Conservation (phyloP, 2,113 vertebrate species). For the Eurypyga helias region DNA sequence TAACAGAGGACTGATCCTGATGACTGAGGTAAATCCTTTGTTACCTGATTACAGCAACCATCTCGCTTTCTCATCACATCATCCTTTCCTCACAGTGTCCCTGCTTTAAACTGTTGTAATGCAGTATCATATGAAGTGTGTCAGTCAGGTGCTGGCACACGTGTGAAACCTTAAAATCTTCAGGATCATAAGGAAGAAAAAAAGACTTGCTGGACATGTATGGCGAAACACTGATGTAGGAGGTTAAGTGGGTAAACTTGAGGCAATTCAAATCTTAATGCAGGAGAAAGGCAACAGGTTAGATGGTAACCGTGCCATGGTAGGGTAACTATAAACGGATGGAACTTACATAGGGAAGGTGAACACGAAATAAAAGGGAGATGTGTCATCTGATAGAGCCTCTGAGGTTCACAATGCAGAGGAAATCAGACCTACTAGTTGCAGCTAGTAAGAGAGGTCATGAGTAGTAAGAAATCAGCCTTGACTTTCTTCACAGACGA, state of each 20-base stretch:
- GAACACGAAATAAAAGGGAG: neutral
- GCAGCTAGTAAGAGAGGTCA: neutral
- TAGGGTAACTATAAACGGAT: neutral
- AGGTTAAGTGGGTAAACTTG: neutral
- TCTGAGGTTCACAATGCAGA: neutral
- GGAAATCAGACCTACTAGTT: neutral
- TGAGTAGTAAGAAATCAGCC: neutral
- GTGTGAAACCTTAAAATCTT: neutral
- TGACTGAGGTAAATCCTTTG: slow-evolving; percentile 90
- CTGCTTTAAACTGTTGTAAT: neutral
- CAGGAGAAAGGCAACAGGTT: neutral
- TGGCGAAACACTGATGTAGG: neutral
- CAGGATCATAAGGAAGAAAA: neutral
- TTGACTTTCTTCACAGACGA: neutral
- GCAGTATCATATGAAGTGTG: neutral
- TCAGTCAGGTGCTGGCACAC: neutral
- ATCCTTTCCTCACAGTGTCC: neutral
- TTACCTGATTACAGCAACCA: neutral
- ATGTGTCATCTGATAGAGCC: neutral
- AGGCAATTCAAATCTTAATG: neutral
- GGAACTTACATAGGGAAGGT: neutral
- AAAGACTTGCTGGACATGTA: neutral
- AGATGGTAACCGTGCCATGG: neutral
- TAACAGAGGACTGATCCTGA: slow-evolving; percentile 96
- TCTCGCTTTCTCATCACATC: neutral